phyloP scores from a whole-genome alignment of 2,888 invertebrate genomes.

The Trichogramma evanescens region DNA sequence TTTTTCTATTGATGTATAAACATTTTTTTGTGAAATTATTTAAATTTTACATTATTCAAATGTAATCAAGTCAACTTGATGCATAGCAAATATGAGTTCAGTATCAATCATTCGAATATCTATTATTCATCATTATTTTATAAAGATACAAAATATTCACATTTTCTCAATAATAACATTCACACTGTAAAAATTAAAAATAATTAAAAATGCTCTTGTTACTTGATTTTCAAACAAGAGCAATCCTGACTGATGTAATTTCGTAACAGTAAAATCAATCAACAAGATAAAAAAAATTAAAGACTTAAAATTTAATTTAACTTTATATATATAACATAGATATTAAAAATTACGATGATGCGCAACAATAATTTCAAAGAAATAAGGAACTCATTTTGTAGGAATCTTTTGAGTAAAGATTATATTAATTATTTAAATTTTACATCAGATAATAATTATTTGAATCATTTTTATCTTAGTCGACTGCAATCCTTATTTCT shows the following conservation, averaged over 20 bases:
- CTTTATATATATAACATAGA: slow-evolving; percentile 13
- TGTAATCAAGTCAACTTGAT: slow-evolving; percentile 12
- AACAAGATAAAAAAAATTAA: slow-evolving; percentile 15
- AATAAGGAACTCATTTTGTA: slow-evolving; percentile 10
- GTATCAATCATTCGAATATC: slow-evolving; percentile 13
- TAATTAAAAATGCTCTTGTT: slow-evolving; percentile 9
- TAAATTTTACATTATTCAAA: slow-evolving; percentile 11
- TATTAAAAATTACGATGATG: slow-evolving; percentile 7
- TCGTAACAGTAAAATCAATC: slow-evolving; percentile 19
- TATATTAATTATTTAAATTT: neutral
- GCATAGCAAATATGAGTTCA: slow-evolving; percentile 3
- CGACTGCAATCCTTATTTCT: slow-evolving; percentile 13
- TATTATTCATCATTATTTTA: slow-evolving; percentile 3
- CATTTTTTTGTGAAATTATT: slow-evolving; percentile 9
- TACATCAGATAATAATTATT: slow-evolving; percentile 1
- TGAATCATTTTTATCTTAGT: neutral
- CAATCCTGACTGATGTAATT: slow-evolving; percentile 4
- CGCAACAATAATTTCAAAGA: slow-evolving; percentile 13
- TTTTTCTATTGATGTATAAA: neutral
- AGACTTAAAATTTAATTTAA: slow-evolving; percentile 13
- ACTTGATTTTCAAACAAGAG: slow-evolving; percentile 9
- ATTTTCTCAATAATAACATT: slow-evolving; percentile 4
- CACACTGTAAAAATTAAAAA: slow-evolving; percentile 13
- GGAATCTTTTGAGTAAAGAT: neutral
- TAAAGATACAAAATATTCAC: slow-evolving; percentile 7